Conservation (phyloP, 2,797 vertebrate genomes). For the Enteromius radiatus region DNA sequence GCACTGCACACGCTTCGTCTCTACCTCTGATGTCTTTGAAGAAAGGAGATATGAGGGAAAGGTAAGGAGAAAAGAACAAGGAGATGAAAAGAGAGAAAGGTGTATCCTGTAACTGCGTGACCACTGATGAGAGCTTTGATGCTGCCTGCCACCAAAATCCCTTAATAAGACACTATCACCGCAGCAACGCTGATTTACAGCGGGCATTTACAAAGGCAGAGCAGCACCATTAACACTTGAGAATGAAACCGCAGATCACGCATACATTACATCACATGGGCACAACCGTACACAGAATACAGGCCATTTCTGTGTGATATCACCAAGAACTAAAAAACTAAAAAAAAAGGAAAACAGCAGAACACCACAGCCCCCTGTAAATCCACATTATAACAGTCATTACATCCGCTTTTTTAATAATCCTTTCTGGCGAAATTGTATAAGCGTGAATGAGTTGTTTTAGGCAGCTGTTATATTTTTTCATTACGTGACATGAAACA, state of each 20-base stretch:
- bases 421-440: conserved; percentile 42
- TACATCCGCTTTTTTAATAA: conserved; percentile 57
- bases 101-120: conserved; percentile 11
- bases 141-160: conserved; percentile 30
- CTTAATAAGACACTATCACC: conserved; percentile 39
- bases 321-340: conserved; percentile 1
- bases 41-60: conserved; percentile 15
- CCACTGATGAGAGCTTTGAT: conserved; percentile 2
- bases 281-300: neutral
- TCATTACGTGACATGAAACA: conserved; percentile 71
- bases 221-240: conserved; percentile 28
- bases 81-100: conserved; percentile 39
- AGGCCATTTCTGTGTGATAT: conserved; percentile 20
- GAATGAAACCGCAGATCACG: neutral
- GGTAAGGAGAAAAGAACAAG: conserved; percentile 5
- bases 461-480: conserved; percentile 68
- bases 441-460: conserved; percentile 44
- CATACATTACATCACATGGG: neutral
- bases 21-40: conserved; percentile 24
- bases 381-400: conserved; percentile 41
- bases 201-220: conserved; percentile 23
- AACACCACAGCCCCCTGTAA: neutral
- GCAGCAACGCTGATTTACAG: conserved; percentile 24
- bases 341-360: conserved; percentile 4
- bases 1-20: neutral